A percentile compares a stretch with the other conserved stretches of the same genome.
Conservation (phyloP, 2,113 vertebrate species). For the Brachyhypopomus occidentalis region DNA sequence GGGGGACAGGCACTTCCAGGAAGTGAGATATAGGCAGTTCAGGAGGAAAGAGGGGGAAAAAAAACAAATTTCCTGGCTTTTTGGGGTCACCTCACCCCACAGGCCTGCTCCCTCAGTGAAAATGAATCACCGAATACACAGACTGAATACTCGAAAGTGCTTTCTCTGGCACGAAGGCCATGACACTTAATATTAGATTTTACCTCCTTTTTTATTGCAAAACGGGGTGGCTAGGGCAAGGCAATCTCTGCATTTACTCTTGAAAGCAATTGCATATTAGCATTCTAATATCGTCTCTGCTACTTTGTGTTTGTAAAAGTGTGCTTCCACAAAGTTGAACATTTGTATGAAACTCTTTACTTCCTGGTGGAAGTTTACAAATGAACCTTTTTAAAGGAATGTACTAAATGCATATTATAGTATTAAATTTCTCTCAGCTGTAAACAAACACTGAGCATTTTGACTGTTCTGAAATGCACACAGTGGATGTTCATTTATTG, state of each 20-base stretch:
- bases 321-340: slow-evolving; percentile 54
- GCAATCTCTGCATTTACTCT: slow-evolving; percentile 58
- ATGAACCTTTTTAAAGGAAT: not conserved
- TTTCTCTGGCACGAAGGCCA: slow-evolving; percentile 60
- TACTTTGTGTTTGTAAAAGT: slow-evolving; percentile 52
- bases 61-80: slow-evolving; percentile 79
- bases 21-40: slow-evolving; percentile 95
- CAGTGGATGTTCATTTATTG: not conserved
- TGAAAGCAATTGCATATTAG: slow-evolving; percentile 53
- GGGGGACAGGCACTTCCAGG: slow-evolving; percentile 91
- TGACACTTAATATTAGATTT: slow-evolving; percentile 66
- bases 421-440: not conserved
- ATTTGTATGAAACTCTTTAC: slow-evolving; percentile 56
- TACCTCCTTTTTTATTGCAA: slow-evolving; percentile 56
- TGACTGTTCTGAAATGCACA: not conserved
- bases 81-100: slow-evolving; percentile 83
- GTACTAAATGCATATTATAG: not conserved
- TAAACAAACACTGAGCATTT: not conserved
- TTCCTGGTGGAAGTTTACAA: slow-evolving; percentile 2
- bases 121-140: slow-evolving; percentile 79
- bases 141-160: slow-evolving; percentile 68
- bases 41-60: slow-evolving; percentile 63
- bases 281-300: slow-evolving; percentile 58
- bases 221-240: slow-evolving; percentile 53
- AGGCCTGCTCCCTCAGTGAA: slow-evolving; percentile 73